A percentile compares a stretch with the other conserved stretches of the same genome.
These are phyloP conservation scores for Ectropis crepuscularia DNA, from an alignment of 2,888 invertebrate genomes.

Conservation along the genomic window DNA sequence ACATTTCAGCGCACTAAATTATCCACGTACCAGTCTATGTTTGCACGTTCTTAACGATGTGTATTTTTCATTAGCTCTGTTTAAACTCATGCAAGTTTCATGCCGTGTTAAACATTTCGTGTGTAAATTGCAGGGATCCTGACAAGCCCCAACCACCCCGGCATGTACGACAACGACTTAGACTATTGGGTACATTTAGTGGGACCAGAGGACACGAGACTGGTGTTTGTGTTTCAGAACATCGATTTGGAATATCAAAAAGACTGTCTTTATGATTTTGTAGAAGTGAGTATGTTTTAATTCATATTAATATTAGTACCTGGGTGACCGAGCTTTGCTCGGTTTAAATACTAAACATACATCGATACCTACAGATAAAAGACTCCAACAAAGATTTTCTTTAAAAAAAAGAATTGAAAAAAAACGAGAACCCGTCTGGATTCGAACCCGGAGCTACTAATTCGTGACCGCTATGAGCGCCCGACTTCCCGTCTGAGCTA, in stretches of 20 bases:
- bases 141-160: constrained; percentile 89
- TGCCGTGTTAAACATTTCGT: not conserved
- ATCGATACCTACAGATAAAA: no score
- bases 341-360: no score
- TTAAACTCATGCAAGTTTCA: not conserved
- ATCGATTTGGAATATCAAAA: constrained; percentile 90
- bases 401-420: no score
- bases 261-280: constrained; percentile 92
- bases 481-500: no score
- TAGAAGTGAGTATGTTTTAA: constrained; percentile 82
- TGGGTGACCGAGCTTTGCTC: no score
- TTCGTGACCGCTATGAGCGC: no score
- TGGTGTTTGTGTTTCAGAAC: constrained; percentile 88
- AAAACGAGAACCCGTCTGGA: no score
- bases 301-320: no score
- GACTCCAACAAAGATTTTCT: no score
- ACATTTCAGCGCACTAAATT: no score
- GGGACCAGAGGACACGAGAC: constrained; percentile 87
- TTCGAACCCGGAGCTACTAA: no score
- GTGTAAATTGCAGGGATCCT: constrained; percentile 80
- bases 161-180: constrained; percentile 88
- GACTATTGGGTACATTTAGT: constrained; percentile 88
- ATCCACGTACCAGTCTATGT: no score
- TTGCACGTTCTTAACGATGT: not conserved
- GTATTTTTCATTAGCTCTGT: constrained; percentile 7